phyloP scores from a whole-genome alignment of 2,797 vertebrate species.

The Lagorchestes hirsutus region DNA sequence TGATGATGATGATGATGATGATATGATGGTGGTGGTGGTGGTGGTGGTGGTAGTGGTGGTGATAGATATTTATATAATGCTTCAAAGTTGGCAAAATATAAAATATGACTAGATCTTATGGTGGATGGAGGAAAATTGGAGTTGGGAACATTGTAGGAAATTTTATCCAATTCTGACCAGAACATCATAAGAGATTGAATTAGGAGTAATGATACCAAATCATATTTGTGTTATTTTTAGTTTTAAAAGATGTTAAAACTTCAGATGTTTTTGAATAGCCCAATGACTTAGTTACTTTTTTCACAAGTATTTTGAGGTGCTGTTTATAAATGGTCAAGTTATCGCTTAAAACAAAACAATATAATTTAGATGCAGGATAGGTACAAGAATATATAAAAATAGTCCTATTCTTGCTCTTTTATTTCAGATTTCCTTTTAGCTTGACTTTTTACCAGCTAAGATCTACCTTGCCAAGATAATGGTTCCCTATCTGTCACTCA shows the following conservation, averaged over 20 bases:
- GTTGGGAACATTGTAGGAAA: neutral
- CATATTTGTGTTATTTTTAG: neutral
- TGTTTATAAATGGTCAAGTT: neutral
- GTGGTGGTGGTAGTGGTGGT: neutral
- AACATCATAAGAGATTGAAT: neutral
- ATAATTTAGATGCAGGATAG: slow-evolving; percentile 31
- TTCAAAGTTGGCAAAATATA: neutral
- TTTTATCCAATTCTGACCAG: neutral
- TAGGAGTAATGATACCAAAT: neutral
- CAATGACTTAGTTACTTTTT: neutral
- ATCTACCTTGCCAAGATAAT: slow-evolving; percentile 67
- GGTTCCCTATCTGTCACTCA: slow-evolving; percentile 59
- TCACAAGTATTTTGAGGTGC: neutral
- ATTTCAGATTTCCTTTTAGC: slow-evolving; percentile 62
- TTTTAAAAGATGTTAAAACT: slow-evolving; percentile 49
- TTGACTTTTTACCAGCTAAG: slow-evolving; percentile 63
- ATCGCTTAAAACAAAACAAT: slow-evolving; percentile 37
- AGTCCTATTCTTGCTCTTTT: slow-evolving; percentile 30
- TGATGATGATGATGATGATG: too few species aligned
- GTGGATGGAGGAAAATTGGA: neutral
- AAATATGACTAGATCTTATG: neutral
- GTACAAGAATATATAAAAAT: slow-evolving; percentile 39
- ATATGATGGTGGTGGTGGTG: too few species aligned
- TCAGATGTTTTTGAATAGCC: slow-evolving; percentile 33
- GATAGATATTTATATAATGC: neutral